phyloP scores from a whole-genome alignment of 2,113 vertebrate species.

The Rhinoderma darwinii region DNA sequence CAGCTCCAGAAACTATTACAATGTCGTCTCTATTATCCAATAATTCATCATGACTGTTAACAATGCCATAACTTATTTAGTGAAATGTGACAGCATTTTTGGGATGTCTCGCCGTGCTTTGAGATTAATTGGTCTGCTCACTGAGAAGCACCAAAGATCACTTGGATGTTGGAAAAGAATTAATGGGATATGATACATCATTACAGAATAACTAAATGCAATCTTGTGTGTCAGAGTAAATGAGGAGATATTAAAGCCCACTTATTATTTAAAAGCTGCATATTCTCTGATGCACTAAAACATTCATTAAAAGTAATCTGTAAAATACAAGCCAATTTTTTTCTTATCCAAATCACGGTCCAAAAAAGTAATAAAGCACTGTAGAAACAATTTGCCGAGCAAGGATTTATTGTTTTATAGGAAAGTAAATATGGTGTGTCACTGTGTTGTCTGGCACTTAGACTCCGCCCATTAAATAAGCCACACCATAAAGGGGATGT shows the following conservation, averaged over 20 bases:
- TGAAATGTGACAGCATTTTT: conserved; percentile 55
- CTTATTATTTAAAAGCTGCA: conserved; percentile 52
- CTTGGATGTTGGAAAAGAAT: conserved; percentile 51
- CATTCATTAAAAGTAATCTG: conserved; percentile 50
- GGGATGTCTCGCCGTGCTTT: conserved; percentile 45
- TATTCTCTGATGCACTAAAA: conserved; percentile 52
- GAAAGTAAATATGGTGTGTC: background rate
- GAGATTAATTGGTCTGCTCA: conserved; percentile 57
- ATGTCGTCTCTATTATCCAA: conserved; percentile 48
- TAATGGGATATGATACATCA: conserved; percentile 59
- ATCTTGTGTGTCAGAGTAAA: conserved; percentile 57
- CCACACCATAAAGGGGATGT: no score
- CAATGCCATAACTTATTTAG: conserved; percentile 58
- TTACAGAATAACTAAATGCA: conserved; percentile 56
- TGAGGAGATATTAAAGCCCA: conserved; percentile 52
- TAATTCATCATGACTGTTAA: conserved; percentile 57
- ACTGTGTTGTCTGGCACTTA: no score
- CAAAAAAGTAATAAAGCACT: background rate
- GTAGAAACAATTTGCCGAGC: background rate
- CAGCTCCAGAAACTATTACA: conserved; percentile 47
- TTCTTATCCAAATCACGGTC: background rate
- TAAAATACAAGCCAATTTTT: conserved; percentile 32
- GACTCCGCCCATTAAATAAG: no score
- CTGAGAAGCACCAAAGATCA: conserved; percentile 47
- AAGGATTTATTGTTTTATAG: background rate